Evolutionary conservation across 2,113 vertebrate genomes (phyloP), one percentile per base, ranked within the genome.

Genomic region (Neolamprologus variostigma): DNA sequence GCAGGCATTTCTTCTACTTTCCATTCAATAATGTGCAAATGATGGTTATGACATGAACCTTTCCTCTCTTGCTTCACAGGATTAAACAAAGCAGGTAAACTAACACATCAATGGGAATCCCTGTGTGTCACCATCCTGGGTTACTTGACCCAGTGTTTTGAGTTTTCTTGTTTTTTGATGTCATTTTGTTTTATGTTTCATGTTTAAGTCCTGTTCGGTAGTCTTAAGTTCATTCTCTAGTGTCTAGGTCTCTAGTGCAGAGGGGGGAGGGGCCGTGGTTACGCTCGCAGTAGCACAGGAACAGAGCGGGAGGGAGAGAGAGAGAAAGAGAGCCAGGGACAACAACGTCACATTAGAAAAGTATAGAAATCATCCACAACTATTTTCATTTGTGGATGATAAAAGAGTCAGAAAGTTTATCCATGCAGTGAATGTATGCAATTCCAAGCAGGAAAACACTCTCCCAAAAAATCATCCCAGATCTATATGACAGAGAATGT

Each of bases 351-450:
- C 55, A 9, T 57, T 0, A 57, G 55, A 57, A 57, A 1, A 0
- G 23, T 28, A 57, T 5, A 14, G 12, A 0, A 8, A 2, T 57
- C 54, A 57, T 57, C 54, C 23, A 28, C 23, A 57, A 16, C 23
- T 57, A 0, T 28, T 16, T 57, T 28, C 7, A 57, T 0, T 57
- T 57, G 55, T 0, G 0, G 23, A 57, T 28, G 13, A 28, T 57
- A 57, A 28, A 57, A 0, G 0, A 57, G 0, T 57, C 55, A 57
- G 4, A 57, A 57, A 0, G 23, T 28, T 28, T 57, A 8, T 5
- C 16, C 23, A 16, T 57, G 55, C 55, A 57, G 54, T 57, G 23
- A 57, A 57, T 16, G 7, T 57, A 57, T 57, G 55, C 1, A 28
- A 28, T 57, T 57, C 23, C 12, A 57, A 57, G 54, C 54, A 28